phyloP scores from a whole-genome alignment of 2,113 vertebrate genomes.

The Oxyruncus cristatus region DNA sequence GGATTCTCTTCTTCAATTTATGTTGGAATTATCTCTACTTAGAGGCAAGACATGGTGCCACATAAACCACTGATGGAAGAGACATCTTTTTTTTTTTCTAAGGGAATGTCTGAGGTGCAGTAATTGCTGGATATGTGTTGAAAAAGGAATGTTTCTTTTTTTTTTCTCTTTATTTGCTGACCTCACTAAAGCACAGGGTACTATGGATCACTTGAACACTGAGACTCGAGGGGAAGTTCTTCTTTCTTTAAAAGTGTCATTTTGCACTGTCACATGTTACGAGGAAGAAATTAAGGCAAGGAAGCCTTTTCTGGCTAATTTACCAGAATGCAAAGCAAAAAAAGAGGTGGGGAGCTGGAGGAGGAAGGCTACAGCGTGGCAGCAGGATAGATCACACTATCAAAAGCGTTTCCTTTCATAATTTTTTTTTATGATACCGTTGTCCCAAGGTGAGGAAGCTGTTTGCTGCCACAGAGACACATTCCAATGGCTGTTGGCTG shows the following conservation, averaged over 20 bases:
- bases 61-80: conserved; percentile 19
- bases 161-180: conserved; percentile 10
- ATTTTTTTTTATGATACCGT: neutral
- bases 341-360: neutral
- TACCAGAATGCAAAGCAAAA: neutral
- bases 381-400: neutral
- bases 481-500: neutral
- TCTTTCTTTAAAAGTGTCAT: conserved; percentile 8
- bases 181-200: conserved; percentile 60
- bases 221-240: neutral
- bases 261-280: conserved; percentile 24
- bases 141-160: conserved; percentile 25
- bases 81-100: neutral
- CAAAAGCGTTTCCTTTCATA: neutral
- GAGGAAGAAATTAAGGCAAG: neutral
- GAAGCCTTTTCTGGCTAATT: neutral
- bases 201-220: conserved; percentile 65
- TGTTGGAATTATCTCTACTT: conserved; percentile 21
- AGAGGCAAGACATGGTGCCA: conserved; percentile 16
- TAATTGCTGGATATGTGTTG: neutral
- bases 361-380: neutral
- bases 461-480: neutral
- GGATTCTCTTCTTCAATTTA: neutral
- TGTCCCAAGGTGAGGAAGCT: neutral
- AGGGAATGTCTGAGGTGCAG: conserved; percentile 55